Evolutionary conservation across 1,140 invertebrate species (phyloP), one percentile per base, ranked within the genome.

Genomic region (Drosophila insularis): DNA sequence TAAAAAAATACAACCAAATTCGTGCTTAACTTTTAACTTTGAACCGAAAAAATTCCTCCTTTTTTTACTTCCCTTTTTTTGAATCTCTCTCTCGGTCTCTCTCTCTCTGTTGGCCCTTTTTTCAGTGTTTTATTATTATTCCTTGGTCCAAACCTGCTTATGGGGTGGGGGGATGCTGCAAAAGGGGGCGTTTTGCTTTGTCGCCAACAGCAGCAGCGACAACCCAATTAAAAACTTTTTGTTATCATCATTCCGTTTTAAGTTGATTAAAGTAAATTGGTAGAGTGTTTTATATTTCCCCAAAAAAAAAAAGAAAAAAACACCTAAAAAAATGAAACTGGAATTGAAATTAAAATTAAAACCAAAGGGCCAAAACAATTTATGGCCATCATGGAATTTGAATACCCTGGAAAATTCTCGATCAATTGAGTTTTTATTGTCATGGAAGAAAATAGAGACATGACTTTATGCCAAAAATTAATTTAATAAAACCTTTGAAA

Each of bases 161-260:
- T 14, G 39, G 39, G 14, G 17, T 7, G 43, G 17, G 7, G 6
- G 17, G 8, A 19, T 50, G 43, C 19, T 50, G 43, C 19, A 50
- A 21, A 21, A 11, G 43, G 43, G 2, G n/a, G 59, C 58, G 32
- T 53, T 74, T 64, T 14, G 50, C 58, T 70, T 74, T 76, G 73
- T 76, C 73, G 62, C 65, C 72, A 63, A 55, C 65, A 76, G 72
- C 32, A 17, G 13, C 21, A 56, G 56, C 37, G 59, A 21, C 39
- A 75, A 86, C 74, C 81, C 82, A 86, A 87, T 86, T 86, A 86
- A 86, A 85, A 86, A 87, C 78, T 86, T 86, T 56, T 85, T 85
- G 70, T 78, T 78, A 78, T 81, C 71, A 62, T 31, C 74, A 78
- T 68, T 64, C 65, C 70, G 74, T 75, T 81, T 68, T 75, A 87